Evolutionary conservation across 2,113 vertebrate genomes (phyloP), one percentile per base, ranked within the genome.

Genomic region (Mystacornis crossleyi): DNA sequence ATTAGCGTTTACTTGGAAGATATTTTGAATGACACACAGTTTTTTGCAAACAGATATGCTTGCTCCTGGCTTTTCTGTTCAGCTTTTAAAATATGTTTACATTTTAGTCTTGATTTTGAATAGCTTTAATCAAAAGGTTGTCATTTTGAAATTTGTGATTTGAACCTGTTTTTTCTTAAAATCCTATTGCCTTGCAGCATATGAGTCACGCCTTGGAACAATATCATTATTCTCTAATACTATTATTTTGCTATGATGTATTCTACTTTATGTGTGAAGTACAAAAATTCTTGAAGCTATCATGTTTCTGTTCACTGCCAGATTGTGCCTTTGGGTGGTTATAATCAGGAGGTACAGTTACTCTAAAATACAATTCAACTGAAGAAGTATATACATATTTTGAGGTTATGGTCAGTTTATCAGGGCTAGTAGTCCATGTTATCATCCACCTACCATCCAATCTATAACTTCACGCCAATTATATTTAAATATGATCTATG

Each of bases 1-100:
- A 94, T 93, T 91, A 57, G 23, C 18, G n/a, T 93, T 96, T 73
- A 74, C 62, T 93, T 93, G 90, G 55, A 93, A 51, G 17, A 36
- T 55, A 53, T 71, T 95, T 90, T 87, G 28, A 60, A 66, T 34
- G 45, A 42, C 47, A 42, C 5, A 9, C 29, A 54, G 18, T 89
- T 60, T 89, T 89, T 43, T 2, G 8, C 31, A 26, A 34, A 14
- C 18, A 64, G 28, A 28, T 51, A 16, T 14, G n/a, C n/a, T n/a
- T n/a, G n/a, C 12, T 60, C 47, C 38, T 75, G 73, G 16, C 12
- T 72, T 85, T 55, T 62, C 40, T 79, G 21, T 55, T 73, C 15
- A 26, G 18, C 42, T 88, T 81, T 64, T 1, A 50, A 91, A 62
- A 62, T 65, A 29, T 10, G 2, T 57, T 51, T 58, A 24, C 55